A percentile compares a stretch with the other conserved stretches of the same genome.
These are phyloP conservation scores for Drosophila ochracea DNA, from an alignment of 2,888 invertebrate species.

Conservation along the genomic window DNA sequence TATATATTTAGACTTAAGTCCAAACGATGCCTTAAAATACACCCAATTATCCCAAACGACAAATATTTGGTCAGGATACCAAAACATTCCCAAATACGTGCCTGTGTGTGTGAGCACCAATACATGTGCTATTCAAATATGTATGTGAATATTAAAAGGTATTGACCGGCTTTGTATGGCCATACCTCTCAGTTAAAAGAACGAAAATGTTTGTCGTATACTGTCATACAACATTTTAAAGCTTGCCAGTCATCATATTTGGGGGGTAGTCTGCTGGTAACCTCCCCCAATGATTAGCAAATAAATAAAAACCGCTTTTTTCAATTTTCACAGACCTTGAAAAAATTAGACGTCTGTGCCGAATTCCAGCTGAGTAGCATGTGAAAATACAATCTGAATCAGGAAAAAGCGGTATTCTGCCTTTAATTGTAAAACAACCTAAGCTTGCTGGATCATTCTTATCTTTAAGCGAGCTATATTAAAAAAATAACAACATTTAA, in stretches of 20 bases:
- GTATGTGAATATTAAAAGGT: not conserved
- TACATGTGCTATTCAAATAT: not conserved
- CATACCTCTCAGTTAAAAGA: not conserved
- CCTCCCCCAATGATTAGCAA: not conserved
- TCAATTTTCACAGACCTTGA: not conserved
- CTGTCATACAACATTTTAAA: not conserved
- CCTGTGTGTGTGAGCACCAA: not conserved
- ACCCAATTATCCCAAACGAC: conserved; percentile 53
- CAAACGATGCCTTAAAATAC: conserved; percentile 14
- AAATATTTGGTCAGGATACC: conserved; percentile 27
- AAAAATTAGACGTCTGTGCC: not conserved
- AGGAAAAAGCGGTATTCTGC: not conserved
- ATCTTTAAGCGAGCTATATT: not conserved
- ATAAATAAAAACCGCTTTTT: not conserved
- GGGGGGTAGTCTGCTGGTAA: not conserved
- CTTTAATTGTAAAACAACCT: not conserved
- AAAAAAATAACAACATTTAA: not conserved
- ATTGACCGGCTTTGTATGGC: not conserved
- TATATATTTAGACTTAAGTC: not conserved
- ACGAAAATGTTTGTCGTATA: not conserved
- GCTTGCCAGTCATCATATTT: not conserved
- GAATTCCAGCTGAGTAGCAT: not conserved
- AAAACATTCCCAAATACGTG: conserved; percentile 13
- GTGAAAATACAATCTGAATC: not conserved
- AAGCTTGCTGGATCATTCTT: not conserved